Conservation (phyloP, 2,888 invertebrate species). For the Coleophora deauratella region DNA sequence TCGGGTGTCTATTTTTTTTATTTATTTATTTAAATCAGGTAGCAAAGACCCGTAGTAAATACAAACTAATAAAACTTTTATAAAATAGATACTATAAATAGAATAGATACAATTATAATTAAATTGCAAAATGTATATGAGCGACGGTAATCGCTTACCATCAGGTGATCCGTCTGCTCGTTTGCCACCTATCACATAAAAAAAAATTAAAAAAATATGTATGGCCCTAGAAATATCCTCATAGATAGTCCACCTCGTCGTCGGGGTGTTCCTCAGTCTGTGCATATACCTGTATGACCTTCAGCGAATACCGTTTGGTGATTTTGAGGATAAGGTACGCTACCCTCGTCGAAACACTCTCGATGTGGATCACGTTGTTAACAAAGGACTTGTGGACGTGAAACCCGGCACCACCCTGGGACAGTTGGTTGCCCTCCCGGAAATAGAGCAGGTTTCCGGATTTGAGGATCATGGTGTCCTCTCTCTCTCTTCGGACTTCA, state of each 20-base stretch:
- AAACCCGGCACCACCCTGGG: constrained; percentile 15
- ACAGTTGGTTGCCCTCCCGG: constrained; percentile 14
- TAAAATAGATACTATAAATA: too few relatives aligned
- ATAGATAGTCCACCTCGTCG: background rate
- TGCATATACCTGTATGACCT: background rate
- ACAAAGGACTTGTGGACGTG: constrained; percentile 11
- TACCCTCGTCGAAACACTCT: constrained; percentile 11
- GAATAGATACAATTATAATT: too few relatives aligned
- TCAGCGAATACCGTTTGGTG: constrained; percentile 6
- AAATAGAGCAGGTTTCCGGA: constrained; percentile 13
- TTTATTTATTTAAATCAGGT: too few relatives aligned
- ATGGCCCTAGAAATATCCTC: background rate
- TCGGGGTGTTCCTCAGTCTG: background rate
- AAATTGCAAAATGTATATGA: too few relatives aligned
- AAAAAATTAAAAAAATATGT: too few relatives aligned
- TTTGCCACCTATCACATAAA: too few relatives aligned
- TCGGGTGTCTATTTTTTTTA: too few relatives aligned
- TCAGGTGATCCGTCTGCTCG: too few relatives aligned
- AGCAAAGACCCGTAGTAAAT: too few relatives aligned
- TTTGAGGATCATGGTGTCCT: constrained; percentile 12
- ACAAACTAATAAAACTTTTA: too few relatives aligned
- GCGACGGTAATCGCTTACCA: too few relatives aligned
- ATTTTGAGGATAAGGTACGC: constrained; percentile 11
- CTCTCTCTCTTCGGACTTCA: constrained; percentile 14
- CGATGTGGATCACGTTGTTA: constrained; percentile 7